phyloP scores from a whole-genome alignment of 2,113 vertebrate genomes.

The Pedionomus torquatus region DNA sequence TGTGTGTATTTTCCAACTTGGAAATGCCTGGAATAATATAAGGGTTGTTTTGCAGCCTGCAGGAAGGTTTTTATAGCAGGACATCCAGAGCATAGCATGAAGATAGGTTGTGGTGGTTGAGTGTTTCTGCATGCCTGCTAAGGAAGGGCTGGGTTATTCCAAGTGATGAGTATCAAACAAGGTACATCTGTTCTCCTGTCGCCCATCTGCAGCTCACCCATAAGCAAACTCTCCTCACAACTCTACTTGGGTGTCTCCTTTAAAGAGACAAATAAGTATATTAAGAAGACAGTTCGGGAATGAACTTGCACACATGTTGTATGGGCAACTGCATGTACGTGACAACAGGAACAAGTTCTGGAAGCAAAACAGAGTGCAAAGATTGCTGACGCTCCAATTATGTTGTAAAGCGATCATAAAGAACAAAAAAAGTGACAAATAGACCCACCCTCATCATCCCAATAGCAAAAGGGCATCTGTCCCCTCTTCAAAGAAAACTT shows the following conservation, averaged over 20 bases:
- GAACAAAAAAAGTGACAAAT: too few species aligned
- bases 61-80: not conserved
- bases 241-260: not conserved
- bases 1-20: not conserved
- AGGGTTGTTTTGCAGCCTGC: not conserved
- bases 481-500: not conserved
- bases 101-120: not conserved
- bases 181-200: not conserved
- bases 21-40: not conserved
- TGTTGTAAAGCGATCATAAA: not conserved
- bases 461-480: not conserved
- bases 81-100: not conserved
- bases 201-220: not conserved
- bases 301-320: not conserved
- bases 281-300: rapidly evolving
- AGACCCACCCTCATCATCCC: not conserved
- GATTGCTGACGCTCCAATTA: not conserved
- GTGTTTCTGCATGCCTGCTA: not conserved
- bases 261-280: not conserved
- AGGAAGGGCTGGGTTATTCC: not conserved
- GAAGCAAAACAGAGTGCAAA: not conserved
- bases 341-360: not conserved
- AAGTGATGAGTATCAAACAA: not conserved
- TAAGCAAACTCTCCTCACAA: not conserved
- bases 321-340: not conserved